Percentiles rank a stretch among this genome's conserved stretches.
Evolutionary conservation across 2,888 invertebrate species (phyloP).

Genomic region (Isotomurus palustris): DNA sequence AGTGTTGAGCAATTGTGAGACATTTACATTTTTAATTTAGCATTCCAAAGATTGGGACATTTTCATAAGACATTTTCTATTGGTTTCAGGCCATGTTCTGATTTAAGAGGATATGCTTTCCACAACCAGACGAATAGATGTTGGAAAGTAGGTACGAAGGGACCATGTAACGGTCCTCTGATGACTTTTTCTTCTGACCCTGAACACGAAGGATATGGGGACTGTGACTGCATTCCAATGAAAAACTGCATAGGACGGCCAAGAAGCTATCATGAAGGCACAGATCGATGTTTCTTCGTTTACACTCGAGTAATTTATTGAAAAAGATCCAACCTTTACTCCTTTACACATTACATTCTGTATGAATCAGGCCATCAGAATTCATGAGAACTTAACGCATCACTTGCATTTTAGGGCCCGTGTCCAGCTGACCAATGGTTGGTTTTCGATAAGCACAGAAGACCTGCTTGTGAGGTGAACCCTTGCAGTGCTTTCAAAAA

Average conservation of each 20-base stretch:
- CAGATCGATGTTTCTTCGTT: constrained; percentile 29
- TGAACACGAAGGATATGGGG: constrained; percentile 32
- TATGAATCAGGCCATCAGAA: too few species aligned
- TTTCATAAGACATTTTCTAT: too few species aligned
- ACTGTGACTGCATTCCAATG: constrained; percentile 30
- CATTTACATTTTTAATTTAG: not conserved
- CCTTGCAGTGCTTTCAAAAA: constrained; percentile 24
- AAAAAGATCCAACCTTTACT: not conserved
- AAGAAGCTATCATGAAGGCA: constrained; percentile 26
- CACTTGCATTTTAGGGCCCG: constrained; percentile 19
- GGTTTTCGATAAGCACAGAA: constrained; percentile 30
- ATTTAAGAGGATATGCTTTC: constrained; percentile 29
- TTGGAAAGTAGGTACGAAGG: constrained; percentile 28
- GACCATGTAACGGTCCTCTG: constrained; percentile 24
- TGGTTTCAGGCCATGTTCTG: constrained; percentile 28
- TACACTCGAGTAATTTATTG: constrained; percentile 25
- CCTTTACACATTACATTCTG: not conserved
- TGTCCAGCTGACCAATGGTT: constrained; percentile 31
- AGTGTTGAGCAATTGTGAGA: constrained; percentile 6
- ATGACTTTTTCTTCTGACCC: constrained; percentile 33
- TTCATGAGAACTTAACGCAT: too few species aligned
- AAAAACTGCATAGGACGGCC: constrained; percentile 33
- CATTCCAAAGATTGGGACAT: too few species aligned
- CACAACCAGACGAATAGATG: constrained; percentile 32
- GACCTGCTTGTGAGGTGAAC: constrained; percentile 28